phyloP scores from a whole-genome alignment of 92 coral and sea anemone species.

The Pocillopora grandis region DNA sequence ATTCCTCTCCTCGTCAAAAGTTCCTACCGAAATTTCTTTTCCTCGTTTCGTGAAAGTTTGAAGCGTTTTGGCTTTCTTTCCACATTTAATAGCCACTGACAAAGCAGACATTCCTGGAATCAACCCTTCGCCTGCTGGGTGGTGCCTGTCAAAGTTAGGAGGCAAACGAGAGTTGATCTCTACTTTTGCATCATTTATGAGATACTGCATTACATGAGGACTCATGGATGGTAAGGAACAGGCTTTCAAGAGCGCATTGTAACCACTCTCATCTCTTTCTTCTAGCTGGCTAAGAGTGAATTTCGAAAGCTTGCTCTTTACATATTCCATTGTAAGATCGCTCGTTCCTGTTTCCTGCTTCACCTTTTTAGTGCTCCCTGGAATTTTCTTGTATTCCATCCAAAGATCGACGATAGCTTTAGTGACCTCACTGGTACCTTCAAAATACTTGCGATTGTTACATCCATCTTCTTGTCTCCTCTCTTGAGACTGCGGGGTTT shows the following conservation, averaged over 20 bases:
- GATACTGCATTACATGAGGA: constrained; percentile 25
- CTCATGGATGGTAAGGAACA: constrained; percentile 42
- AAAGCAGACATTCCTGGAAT: constrained; percentile 41
- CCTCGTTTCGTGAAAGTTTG: constrained; percentile 24
- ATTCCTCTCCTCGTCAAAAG: constrained; percentile 35
- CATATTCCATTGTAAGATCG: background rate
- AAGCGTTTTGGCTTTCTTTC: constrained; percentile 18
- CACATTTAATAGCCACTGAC: constrained; percentile 30
- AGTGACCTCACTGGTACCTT: constrained; percentile 21
- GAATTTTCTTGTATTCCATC: constrained; percentile 11
- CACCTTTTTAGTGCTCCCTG: background rate
- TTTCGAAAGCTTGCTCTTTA: background rate
- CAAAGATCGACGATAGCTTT: constrained; percentile 32
- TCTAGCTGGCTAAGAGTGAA: background rate
- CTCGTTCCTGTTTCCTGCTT: background rate
- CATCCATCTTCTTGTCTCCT: no score
- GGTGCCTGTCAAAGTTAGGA: background rate
- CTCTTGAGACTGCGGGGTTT: no score
- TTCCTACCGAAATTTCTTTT: background rate
- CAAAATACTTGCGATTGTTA: background rate
- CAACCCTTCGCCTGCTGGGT: background rate
- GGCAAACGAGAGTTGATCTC: constrained; percentile 43
- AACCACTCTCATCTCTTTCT: constrained; percentile 26
- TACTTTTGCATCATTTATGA: constrained; percentile 19
- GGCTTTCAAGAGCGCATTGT: constrained; percentile 53